Conservation (phyloP, 2,888 invertebrate species). For the Pristionchus arcanus region DNA sequence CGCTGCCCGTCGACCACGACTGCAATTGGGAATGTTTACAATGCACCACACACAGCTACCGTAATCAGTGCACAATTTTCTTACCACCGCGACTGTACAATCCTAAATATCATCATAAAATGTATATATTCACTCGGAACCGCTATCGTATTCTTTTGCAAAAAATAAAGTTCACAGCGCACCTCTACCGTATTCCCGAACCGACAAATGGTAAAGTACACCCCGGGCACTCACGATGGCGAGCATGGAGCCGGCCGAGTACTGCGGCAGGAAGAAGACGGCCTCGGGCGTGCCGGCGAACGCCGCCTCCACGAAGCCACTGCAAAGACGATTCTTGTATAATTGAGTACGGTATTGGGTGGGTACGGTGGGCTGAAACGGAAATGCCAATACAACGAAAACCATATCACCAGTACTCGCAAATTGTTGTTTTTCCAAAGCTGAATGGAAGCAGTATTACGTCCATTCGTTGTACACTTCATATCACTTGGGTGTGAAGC, state of each 20-base stretch:
- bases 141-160: background rate
- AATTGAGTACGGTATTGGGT: background rate
- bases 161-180: too few species aligned
- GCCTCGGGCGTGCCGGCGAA: conserved; percentile 48
- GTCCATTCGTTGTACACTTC: too few species aligned
- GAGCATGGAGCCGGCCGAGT: conserved; percentile 45
- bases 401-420: too few species aligned
- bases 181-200: background rate
- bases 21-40: conserved; percentile 9
- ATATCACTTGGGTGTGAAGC: too few species aligned
- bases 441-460: too few species aligned
- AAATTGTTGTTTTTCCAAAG: too few species aligned
- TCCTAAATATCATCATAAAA: too few species aligned
- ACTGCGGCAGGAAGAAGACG: conserved; percentile 45
- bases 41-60: background rate
- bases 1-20: conserved; percentile 53
- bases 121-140: background rate
- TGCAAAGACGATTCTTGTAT: background rate
- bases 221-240: conserved; percentile 42
- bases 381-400: too few species aligned
- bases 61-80: background rate
- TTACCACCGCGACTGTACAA: too few species aligned
- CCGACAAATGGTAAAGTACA: background rate
- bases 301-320: conserved; percentile 52
- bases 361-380: background rate